phyloP scores from a whole-genome alignment of 2,113 vertebrate species.

The Hippocampus guttulatus region DNA sequence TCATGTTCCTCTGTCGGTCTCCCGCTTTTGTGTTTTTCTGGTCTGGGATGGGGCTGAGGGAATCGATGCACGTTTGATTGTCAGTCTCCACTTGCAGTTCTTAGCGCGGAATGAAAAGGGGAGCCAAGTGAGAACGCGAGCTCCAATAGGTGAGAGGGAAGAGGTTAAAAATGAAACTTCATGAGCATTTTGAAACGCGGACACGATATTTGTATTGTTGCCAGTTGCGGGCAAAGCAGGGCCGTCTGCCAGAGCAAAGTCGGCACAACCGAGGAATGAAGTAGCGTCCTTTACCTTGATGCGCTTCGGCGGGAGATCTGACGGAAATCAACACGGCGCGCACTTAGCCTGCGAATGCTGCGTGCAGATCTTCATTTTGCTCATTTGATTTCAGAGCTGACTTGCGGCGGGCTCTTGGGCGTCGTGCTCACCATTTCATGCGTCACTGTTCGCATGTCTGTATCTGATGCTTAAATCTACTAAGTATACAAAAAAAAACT shows the following conservation, averaged over 20 bases:
- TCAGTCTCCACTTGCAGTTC: not conserved
- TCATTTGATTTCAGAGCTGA: constrained; percentile 38
- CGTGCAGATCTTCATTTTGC: constrained; percentile 33
- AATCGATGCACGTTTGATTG: not conserved
- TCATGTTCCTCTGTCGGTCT: not conserved
- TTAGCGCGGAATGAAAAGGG: not conserved
- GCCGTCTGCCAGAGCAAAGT: not conserved
- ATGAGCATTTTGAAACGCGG: not conserved
- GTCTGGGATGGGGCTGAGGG: not conserved
- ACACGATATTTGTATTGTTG: not conserved
- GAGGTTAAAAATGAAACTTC: not conserved
- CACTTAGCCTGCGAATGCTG: constrained; percentile 42
- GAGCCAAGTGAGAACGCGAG: not conserved
- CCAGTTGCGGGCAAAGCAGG: not conserved
- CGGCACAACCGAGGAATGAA: constrained; percentile 34
- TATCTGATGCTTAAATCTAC: too few relatives aligned
- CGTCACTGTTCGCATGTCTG: too few relatives aligned
- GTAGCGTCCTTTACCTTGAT: constrained; percentile 56
- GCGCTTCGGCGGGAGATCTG: constrained; percentile 43
- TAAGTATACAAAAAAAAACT: too few relatives aligned
- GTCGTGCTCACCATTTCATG: too few relatives aligned
- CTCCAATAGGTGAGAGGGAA: not conserved
- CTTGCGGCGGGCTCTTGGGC: constrained; percentile 24
- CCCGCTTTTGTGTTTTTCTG: not conserved
- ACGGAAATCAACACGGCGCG: constrained; percentile 27